Evolutionary conservation across 2,888 invertebrate genomes (phyloP).

Genomic region (Pristionchus japonicus): DNA sequence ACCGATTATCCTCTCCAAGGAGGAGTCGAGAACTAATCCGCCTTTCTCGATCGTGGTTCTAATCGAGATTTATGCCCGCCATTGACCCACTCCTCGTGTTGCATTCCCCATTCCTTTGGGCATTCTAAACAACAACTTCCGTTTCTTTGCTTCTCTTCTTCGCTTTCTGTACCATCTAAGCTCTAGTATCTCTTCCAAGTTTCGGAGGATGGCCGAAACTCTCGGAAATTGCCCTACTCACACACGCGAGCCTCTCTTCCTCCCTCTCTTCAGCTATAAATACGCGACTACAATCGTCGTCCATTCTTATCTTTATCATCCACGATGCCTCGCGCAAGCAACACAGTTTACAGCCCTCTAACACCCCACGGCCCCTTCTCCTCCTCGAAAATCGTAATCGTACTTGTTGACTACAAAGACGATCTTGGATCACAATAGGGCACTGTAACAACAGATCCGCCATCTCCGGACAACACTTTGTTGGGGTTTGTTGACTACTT

Average conservation of each 20-base stretch:
- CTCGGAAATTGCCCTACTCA: slow-evolving; percentile 15
- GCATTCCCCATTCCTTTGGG: too few relatives aligned
- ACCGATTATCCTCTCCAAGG: not conserved
- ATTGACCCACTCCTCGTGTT: not conserved
- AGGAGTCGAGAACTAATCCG: slow-evolving; percentile 22
- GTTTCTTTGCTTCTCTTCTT: too few relatives aligned
- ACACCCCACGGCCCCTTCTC: not conserved
- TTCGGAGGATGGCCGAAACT: not conserved
- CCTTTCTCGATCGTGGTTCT: not conserved
- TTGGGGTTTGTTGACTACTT: not conserved
- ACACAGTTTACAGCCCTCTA: not conserved
- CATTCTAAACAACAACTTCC: too few relatives aligned
- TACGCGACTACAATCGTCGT: slow-evolving; percentile 6
- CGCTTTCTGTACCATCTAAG: not conserved
- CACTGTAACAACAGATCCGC: too few relatives aligned
- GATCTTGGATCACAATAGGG: not conserved
- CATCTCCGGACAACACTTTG: too few relatives aligned
- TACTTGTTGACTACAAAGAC: not conserved
- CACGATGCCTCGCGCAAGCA: not conserved
- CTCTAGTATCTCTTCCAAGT: not conserved
- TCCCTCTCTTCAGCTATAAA: not conserved
- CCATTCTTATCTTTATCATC: slow-evolving; percentile 38
- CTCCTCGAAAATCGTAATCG: too few relatives aligned
- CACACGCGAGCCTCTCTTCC: not conserved
- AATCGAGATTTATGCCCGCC: not conserved